Evolutionary conservation across 2,113 vertebrate genomes (phyloP).

Genomic region (Vulpes ferrilata): DNA sequence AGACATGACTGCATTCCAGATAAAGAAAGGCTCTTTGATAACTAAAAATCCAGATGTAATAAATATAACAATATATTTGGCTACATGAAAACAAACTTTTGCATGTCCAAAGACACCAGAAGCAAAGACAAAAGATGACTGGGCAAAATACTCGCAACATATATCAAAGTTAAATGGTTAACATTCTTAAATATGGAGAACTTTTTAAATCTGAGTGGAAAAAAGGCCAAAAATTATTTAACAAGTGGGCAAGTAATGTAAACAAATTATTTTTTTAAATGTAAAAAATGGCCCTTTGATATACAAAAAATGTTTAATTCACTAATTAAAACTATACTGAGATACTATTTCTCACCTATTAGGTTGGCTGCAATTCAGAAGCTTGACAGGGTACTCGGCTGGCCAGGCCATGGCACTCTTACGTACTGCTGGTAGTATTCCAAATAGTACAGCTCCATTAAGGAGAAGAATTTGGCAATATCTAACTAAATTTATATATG

Average conservation of each 20-base stretch:
- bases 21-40: background rate
- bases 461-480: background rate
- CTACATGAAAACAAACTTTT: background rate
- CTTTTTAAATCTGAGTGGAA: background rate
- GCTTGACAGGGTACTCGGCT: background rate
- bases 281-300: background rate
- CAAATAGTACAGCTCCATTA: background rate
- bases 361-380: background rate
- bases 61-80: slow-evolving; percentile 41
- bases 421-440: background rate
- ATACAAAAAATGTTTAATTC: slow-evolving; percentile 8
- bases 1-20: background rate
- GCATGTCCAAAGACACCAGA: background rate
- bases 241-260: background rate
- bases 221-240: background rate
- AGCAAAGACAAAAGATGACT: background rate
- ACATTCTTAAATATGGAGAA: slow-evolving; percentile 35
- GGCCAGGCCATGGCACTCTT: background rate
- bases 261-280: background rate
- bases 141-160: slow-evolving; percentile 29
- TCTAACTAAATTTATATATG: background rate
- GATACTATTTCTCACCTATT: background rate
- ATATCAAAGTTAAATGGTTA: slow-evolving; percentile 16
- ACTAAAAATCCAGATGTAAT: slow-evolving; percentile 14
- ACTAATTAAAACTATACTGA: slow-evolving; percentile 27